A percentile compares a stretch with the other conserved stretches of the same genome.
Evolutionary conservation across 2,888 invertebrate genomes (phyloP).

Genomic region (Trachelus tabidus): DNA sequence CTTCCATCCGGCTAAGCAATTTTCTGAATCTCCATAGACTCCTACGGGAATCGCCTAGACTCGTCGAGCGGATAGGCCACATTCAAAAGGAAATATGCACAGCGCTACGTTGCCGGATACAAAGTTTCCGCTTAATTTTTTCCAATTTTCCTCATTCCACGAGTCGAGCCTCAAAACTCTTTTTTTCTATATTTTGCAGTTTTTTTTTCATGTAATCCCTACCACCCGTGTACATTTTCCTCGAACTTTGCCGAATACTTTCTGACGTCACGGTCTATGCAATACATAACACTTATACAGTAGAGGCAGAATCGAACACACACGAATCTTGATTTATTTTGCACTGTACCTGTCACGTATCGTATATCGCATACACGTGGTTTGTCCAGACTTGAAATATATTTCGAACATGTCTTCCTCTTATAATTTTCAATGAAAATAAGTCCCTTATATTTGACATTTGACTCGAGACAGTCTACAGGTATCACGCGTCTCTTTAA

Average conservation of each 20-base stretch:
- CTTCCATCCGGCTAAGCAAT: constrained; percentile 41
- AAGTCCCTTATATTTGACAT: too few relatives aligned
- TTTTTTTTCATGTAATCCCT: neutral
- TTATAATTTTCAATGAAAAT: neutral
- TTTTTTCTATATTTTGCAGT: neutral
- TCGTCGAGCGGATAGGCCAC: neutral
- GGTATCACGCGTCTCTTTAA: too few relatives aligned
- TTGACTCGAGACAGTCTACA: too few relatives aligned
- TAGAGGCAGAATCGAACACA: too few relatives aligned
- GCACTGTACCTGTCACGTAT: neutral
- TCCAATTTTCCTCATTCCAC: neutral
- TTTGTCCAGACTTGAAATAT: neutral
- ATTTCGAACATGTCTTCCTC: too few relatives aligned
- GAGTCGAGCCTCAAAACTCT: neutral
- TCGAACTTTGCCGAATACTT: neutral
- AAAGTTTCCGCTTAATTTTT: neutral
- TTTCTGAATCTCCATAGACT: constrained; percentile 40
- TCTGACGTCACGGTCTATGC: too few relatives aligned
- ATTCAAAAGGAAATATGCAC: neutral
- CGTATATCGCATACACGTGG: neutral
- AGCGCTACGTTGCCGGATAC: neutral
- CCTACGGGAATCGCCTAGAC: constrained; percentile 28
- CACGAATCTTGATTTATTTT: too few relatives aligned
- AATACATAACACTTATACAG: too few relatives aligned
- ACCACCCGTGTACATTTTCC: neutral